A percentile compares a stretch with the other conserved stretches of the same genome.
phyloP scores from a whole-genome alignment of 2,113 vertebrate species.

The Platysternon megacephalum region DNA sequence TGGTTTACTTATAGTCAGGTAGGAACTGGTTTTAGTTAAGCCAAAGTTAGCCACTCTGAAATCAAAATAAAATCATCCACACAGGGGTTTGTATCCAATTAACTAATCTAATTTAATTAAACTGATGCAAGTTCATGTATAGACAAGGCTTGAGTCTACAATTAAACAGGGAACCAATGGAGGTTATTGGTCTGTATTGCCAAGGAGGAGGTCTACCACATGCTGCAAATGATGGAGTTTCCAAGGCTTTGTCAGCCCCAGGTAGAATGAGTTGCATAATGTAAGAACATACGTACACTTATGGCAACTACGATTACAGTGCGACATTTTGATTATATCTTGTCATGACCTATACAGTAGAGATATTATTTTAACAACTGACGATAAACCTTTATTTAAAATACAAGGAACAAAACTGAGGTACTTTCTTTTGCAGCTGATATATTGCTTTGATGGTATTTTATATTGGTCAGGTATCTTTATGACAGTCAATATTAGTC shows the following conservation, averaged over 20 bases:
- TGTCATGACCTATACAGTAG: background rate
- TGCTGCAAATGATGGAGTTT: background rate
- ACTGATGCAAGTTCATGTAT: background rate
- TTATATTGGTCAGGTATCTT: background rate
- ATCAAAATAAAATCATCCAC: background rate
- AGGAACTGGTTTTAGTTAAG: background rate
- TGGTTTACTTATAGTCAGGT: background rate
- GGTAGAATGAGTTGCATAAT: background rate
- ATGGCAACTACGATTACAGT: background rate
- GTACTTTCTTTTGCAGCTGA: background rate
- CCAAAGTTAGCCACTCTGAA: background rate
- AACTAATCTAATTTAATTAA: background rate
- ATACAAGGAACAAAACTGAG: background rate
- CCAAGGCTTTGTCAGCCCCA: background rate
- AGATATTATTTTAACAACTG: background rate
- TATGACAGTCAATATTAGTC: background rate
- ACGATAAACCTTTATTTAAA: background rate
- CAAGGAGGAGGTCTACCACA: background rate
- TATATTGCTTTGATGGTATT: background rate
- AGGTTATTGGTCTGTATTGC: background rate
- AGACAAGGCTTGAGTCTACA: background rate
- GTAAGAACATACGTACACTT: background rate
- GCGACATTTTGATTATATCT: background rate
- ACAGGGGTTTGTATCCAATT: background rate
- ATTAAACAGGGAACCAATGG: background rate